phyloP scores from a whole-genome alignment of 2,113 vertebrate species.

The Buteo buteo region DNA sequence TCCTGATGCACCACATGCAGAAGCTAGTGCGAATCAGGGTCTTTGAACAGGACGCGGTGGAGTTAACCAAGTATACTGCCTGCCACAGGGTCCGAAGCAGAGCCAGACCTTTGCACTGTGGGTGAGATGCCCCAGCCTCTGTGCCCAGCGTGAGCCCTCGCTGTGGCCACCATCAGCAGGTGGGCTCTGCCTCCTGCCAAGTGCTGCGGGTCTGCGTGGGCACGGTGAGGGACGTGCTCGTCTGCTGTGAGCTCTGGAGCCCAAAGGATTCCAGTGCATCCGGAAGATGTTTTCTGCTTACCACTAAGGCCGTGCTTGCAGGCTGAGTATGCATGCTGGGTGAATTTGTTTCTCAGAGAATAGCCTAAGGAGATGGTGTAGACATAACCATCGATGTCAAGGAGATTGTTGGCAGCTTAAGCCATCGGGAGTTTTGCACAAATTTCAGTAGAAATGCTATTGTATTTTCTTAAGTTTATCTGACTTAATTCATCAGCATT shows the following conservation, averaged over 20 bases:
- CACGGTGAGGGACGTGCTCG: rapidly evolving
- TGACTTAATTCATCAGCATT: neutral
- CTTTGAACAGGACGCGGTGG: neutral
- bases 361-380: neutral
- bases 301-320: neutral
- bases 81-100: neutral
- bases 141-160: rapidly evolving
- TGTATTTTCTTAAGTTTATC: neutral
- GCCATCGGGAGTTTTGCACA: neutral
- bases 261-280: neutral
- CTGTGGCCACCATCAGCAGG: neutral
- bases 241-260: neutral
- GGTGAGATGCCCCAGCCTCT: neutral
- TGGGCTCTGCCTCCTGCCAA: neutral
- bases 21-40: neutral
- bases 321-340: neutral
- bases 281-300: neutral
- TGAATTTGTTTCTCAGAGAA: neutral
- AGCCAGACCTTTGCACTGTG: neutral
- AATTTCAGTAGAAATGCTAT: neutral
- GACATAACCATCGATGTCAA: neutral
- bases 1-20: neutral
- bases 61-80: neutral
- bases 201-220: rapidly evolving
- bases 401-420: neutral